Evolutionary conservation across 2,888 invertebrate genomes (phyloP).

Genomic region (Catocala nupta): DNA sequence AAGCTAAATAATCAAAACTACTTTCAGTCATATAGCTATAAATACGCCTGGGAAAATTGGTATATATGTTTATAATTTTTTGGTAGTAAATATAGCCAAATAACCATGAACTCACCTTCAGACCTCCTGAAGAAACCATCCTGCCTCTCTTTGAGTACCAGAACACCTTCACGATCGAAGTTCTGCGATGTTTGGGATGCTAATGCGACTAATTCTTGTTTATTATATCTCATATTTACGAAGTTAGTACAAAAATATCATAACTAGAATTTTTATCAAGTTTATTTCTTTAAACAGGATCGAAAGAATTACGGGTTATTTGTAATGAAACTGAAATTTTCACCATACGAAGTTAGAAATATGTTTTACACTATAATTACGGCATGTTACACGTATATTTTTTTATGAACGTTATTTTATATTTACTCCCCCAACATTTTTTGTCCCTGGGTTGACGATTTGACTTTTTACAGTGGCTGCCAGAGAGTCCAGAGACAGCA

Average conservation of each 20-base stretch:
- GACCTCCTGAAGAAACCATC: slow-evolving; percentile 96
- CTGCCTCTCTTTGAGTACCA: slow-evolving; percentile 95
- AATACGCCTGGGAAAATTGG: too few species aligned
- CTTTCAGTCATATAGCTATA: too few species aligned
- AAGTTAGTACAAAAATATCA: slow-evolving; percentile 43
- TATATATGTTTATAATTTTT: too few species aligned
- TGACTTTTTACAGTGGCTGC: too few species aligned
- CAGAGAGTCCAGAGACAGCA: too few species aligned
- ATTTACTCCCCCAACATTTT: too few species aligned
- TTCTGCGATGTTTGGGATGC: slow-evolving; percentile 95
- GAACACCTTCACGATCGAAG: slow-evolving; percentile 96
- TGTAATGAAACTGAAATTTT: slow-evolving; percentile 1
- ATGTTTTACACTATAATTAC: background rate
- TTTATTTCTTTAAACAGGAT: background rate
- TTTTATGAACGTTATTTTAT: too few species aligned
- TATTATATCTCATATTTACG: slow-evolving; percentile 94
- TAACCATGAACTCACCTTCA: slow-evolving; percentile 90
- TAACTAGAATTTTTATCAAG: slow-evolving; percentile 22
- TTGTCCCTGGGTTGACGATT: too few species aligned
- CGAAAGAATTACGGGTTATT: background rate
- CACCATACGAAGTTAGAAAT: slow-evolving; percentile 1
- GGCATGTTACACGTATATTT: slow-evolving; percentile 7
- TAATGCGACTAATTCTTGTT: slow-evolving; percentile 94
- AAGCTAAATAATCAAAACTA: too few species aligned
- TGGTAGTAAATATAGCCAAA: too few species aligned